Evolutionary conservation across 2,113 vertebrate species (phyloP).

Genomic region (Polypterus bichir): DNA sequence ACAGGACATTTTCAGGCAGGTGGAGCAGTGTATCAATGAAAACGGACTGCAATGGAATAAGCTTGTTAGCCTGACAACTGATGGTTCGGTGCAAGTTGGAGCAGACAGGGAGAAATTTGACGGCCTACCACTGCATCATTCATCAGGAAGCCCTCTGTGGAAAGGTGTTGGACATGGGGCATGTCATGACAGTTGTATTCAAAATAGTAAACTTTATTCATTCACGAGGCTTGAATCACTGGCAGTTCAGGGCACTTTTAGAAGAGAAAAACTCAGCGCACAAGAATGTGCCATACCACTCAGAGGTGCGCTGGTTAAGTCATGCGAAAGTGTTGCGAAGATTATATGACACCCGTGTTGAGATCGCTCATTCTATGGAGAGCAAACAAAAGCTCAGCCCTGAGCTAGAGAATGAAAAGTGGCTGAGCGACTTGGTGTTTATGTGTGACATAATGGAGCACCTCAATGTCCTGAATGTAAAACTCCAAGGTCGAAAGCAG

Average conservation of each 20-base stretch:
- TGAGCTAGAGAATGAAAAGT: too few relatives aligned
- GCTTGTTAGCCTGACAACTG: too few relatives aligned
- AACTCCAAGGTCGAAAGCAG: too few relatives aligned
- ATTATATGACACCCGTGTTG: too few relatives aligned
- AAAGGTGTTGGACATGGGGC: neutral
- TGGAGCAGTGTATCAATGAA: neutral
- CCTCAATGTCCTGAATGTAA: too few relatives aligned
- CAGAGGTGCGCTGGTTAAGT: too few relatives aligned
- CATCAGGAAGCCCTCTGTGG: neutral
- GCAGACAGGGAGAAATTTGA: neutral
- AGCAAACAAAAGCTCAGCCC: too few relatives aligned
- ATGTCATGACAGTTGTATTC: neutral
- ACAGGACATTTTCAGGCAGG: neutral
- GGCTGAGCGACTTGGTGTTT: too few relatives aligned
- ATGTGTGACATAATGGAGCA: too few relatives aligned
- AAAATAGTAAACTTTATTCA: constrained; percentile 1
- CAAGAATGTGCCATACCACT: too few relatives aligned
- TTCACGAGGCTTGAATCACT: neutral
- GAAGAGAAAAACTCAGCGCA: neutral
- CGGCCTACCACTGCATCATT: constrained; percentile 1
- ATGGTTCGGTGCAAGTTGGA: neutral
- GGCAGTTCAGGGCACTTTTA: neutral
- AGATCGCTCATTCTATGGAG: too few relatives aligned
- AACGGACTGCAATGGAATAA: neutral
- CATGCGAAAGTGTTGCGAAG: too few relatives aligned